Percentiles rank a stretch among this genome's conserved stretches.
These are phyloP conservation scores for Habroteleia sp. DNA, from an alignment of 2,888 invertebrate genomes.

Conservation along the genomic window DNA sequence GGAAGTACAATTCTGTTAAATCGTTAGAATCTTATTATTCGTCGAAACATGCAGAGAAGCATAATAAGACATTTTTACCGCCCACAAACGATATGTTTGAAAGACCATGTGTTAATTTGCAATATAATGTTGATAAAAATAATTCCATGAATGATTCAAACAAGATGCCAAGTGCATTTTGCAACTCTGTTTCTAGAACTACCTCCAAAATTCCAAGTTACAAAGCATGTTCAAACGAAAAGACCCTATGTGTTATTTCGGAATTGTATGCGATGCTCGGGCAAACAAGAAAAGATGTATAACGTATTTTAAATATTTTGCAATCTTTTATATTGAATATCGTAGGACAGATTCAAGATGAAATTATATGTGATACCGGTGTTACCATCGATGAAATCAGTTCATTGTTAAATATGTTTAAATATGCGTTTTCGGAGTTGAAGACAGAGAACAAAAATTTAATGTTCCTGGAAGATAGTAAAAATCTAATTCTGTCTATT, in stretches of 20 bases:
- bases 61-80: not conserved
- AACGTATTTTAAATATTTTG: conserved; percentile 1
- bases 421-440: conserved; percentile 1
- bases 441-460: not conserved
- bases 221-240: too few relatives aligned
- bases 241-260: conserved; percentile 2
- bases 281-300: conserved; percentile 10
- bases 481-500: not conserved
- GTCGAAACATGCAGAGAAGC: not conserved
- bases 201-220: too few relatives aligned
- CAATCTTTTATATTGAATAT: not conserved
- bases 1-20: conserved; percentile 14
- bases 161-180: too few relatives aligned
- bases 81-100: not conserved
- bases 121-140: too few relatives aligned
- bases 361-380: not conserved
- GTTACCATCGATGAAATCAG: not conserved
- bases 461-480: not conserved
- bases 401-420: not conserved
- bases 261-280: not conserved
- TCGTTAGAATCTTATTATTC: conserved; percentile 12
- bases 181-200: too few relatives aligned
- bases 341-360: not conserved
- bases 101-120: not conserved
- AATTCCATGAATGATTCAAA: too few relatives aligned